A percentile compares a stretch with the other conserved stretches of the same genome.
Evolutionary conservation across 53 echinoderm and acorn worm species (phyloP).

Genomic region (Luidia sarsii): DNA sequence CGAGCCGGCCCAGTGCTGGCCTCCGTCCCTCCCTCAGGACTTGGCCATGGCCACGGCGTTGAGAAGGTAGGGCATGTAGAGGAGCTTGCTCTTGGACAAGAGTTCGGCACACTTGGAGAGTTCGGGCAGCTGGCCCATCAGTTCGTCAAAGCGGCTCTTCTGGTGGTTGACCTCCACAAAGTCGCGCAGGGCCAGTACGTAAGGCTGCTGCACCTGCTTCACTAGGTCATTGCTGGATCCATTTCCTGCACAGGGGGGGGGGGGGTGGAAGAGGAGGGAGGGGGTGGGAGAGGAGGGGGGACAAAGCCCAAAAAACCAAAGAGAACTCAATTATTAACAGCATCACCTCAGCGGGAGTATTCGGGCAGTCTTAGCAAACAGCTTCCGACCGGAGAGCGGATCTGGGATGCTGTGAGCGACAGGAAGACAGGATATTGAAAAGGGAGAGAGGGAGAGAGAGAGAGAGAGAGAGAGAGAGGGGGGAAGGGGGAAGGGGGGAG

Average conservation of each 20-base stretch:
- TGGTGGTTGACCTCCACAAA: constrained; percentile 90
- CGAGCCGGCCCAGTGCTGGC: too few species aligned
- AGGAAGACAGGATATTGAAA: too few species aligned
- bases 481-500: too few species aligned
- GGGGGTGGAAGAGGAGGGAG: background rate
- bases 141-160: constrained; percentile 77
- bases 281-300: background rate
- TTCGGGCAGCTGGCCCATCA: constrained; percentile 86
- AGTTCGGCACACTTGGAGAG: constrained; percentile 72
- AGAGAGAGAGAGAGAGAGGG: too few species aligned
- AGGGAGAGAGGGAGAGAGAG: too few species aligned
- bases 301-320: too few species aligned
- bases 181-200: constrained; percentile 87
- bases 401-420: too few species aligned
- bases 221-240: constrained; percentile 64
- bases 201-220: constrained; percentile 80
- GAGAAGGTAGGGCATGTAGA: constrained; percentile 97
- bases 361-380: too few species aligned
- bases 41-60: constrained; percentile 86
- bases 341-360: too few species aligned
- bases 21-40: too few species aligned
- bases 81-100: constrained; percentile 85
- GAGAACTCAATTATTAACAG: too few species aligned
- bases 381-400: too few species aligned
- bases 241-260: constrained; percentile 34